Evolutionary conservation across 2,797 vertebrate genomes (phyloP).

Genomic region (Valencia hispanica): DNA sequence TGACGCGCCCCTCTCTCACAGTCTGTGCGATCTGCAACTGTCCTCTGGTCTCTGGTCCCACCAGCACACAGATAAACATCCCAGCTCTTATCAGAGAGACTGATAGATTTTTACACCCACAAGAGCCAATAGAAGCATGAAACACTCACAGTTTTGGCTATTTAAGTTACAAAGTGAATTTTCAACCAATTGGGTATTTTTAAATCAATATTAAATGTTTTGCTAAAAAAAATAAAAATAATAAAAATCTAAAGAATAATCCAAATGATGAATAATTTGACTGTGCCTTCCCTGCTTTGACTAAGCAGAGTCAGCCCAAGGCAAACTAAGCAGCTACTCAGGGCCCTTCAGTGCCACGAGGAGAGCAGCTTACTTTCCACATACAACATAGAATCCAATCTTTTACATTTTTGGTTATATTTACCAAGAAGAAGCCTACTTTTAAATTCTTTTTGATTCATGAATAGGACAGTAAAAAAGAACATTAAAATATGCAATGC

Average conservation of each 20-base stretch:
- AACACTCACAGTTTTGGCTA: background rate
- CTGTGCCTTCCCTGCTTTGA: background rate
- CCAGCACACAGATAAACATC: slow-evolving; percentile 29
- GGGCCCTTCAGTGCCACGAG: background rate
- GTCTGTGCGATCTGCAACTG: slow-evolving; percentile 33
- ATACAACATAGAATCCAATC: background rate
- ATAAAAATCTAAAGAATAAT: background rate
- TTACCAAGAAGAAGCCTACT: background rate
- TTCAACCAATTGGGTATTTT: background rate
- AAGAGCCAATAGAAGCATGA: background rate
- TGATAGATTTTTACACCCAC: slow-evolving; percentile 14
- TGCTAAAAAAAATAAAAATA: background rate
- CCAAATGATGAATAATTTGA: background rate
- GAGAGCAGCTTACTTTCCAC: background rate
- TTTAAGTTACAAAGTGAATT: background rate
- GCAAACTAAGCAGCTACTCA: background rate
- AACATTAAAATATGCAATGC: background rate
- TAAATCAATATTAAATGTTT: background rate
- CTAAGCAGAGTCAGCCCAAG: background rate
- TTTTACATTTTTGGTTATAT: background rate
- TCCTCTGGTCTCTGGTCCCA: slow-evolving; percentile 53
- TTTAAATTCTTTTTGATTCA: background rate
- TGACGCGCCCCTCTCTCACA: slow-evolving; percentile 13
- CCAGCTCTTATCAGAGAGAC: slow-evolving; percentile 9
- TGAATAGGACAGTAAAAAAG: background rate